phyloP scores from a whole-genome alignment of 2,113 vertebrate genomes.

The Chascanopsetta lugubris region DNA sequence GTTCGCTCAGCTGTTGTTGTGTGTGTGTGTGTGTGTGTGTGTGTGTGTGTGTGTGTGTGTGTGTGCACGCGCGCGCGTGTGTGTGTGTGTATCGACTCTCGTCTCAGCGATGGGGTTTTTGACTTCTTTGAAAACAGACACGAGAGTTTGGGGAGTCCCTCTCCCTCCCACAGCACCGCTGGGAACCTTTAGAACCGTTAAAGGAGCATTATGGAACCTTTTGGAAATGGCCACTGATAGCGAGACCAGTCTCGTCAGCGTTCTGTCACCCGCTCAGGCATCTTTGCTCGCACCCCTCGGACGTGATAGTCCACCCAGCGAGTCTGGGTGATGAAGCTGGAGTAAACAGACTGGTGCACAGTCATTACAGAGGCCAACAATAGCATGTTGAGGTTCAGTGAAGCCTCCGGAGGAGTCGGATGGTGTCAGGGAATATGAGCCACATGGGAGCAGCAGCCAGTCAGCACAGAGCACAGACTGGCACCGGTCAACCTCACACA shows the following conservation, averaged over 20 bases:
- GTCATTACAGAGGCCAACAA: constrained; percentile 19
- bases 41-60: constrained; percentile 14
- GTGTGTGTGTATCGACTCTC: constrained; percentile 53
- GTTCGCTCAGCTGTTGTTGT: constrained; percentile 47
- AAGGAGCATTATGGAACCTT: too few species aligned
- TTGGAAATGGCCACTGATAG: too few species aligned
- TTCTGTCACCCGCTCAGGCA: too few species aligned
- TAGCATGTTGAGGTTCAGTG: constrained; percentile 47
- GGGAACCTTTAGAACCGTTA: constrained; percentile 60
- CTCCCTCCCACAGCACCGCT: constrained; percentile 53
- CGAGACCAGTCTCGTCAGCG: too few species aligned
- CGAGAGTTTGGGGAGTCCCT: constrained; percentile 58
- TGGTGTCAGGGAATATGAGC: constrained; percentile 53
- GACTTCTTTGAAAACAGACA: constrained; percentile 56
- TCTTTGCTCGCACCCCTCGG: too few species aligned
- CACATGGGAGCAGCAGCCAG: constrained; percentile 61
- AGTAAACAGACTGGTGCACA: constrained; percentile 16
- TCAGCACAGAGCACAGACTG: constrained; percentile 44
- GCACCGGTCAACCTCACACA: constrained; percentile 36
- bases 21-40: constrained; percentile 20
- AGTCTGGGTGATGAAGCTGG: not conserved
- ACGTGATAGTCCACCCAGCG: too few species aligned
- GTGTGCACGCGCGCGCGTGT: constrained; percentile 24
- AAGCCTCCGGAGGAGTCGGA: constrained; percentile 29
- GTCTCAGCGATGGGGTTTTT: constrained; percentile 54